phyloP scores from a whole-genome alignment of 2,113 vertebrate genomes.

The Tonatia bakeri region DNA sequence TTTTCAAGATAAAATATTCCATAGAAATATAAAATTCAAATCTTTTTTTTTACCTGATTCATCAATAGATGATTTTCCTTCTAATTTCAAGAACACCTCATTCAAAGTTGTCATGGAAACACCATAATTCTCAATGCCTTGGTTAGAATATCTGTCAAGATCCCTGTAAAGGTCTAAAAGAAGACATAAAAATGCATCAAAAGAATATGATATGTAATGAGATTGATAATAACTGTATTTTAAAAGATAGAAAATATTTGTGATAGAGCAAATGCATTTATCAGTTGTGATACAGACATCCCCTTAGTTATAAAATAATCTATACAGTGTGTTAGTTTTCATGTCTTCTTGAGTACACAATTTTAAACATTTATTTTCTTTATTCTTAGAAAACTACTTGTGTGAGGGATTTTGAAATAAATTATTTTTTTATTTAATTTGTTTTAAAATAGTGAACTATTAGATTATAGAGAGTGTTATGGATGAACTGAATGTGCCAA shows the following conservation, averaged over 20 bases:
- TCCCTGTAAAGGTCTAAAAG: constrained; percentile 86
- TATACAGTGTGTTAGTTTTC: neutral
- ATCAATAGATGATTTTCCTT: constrained; percentile 83
- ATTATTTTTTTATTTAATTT: neutral
- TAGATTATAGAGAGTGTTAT: neutral
- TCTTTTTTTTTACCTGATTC: constrained; percentile 82
- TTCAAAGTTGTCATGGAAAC: constrained; percentile 93
- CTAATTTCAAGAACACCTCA: constrained; percentile 93
- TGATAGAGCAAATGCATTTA: neutral
- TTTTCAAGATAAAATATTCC: constrained; percentile 16
- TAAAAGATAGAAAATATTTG: neutral
- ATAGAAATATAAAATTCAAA: neutral
- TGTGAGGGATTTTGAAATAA: neutral
- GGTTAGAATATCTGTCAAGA: constrained; percentile 82
- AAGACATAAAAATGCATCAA: neutral
- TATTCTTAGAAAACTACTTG: neutral
- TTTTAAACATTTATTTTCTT: neutral
- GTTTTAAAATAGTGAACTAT: neutral
- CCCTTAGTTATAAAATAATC: neutral
- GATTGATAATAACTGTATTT: neutral
- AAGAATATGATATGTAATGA: neutral
- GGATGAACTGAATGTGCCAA: neutral
- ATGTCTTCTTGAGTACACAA: neutral
- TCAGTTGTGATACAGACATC: neutral
- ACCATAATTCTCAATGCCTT: constrained; percentile 87